Base-by-base conservation (phyloP, 1,140 invertebrate species). In the Capitella teleta region DNA sequence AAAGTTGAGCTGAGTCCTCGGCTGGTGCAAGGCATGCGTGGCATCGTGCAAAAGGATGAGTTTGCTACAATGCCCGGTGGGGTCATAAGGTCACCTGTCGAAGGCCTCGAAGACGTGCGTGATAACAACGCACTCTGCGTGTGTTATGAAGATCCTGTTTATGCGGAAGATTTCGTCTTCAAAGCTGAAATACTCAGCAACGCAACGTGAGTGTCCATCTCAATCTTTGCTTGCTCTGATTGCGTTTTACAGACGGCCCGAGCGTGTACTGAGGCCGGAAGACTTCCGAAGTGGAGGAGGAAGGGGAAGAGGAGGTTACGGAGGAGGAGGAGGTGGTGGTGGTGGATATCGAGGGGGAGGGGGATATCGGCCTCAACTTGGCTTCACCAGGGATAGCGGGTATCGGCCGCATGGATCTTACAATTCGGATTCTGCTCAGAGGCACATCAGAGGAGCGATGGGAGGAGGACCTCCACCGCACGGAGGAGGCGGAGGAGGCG, bases 111-210 rank as follows among this genome's bases (percentile, higher is more conserved):
- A 14, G 60, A 64, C 38, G 43, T 64, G 1, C 38, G 44, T 30
- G 55, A 65, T 47, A 69, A 69, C 54, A 49, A n/a, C n/a, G n/a
- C n/a, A n/a, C n/a, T n/a, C n/a, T n/a, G n/a, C n/a, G n/a, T n/a
- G n/a, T n/a, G n/a, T n/a, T n/a, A n/a, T 66, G 67, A 80, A 48
- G 89, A 96, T 78, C 90, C 89, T 0, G 74, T 79, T 53, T 96
- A 84, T 74, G 70, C 76, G 1, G 74, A 75, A 2, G 81, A 81
- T 55, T 87, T 80, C 63, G 75, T 89, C 12, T 95, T 90, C 70
- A 80, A 82, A 18, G 85, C 91, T 12, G 77, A 72, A 30, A 74
- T 79, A 34, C 72, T 95, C 30, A 71, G 80, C 36, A 72, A 71
- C 28, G 79, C 79, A 42, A 63, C 60, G 77, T 78, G 56, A 61